These are phyloP conservation scores for Peromyscus polionotus DNA, from an alignment of 2,113 vertebrate genomes.

Conservation along the genomic window DNA sequence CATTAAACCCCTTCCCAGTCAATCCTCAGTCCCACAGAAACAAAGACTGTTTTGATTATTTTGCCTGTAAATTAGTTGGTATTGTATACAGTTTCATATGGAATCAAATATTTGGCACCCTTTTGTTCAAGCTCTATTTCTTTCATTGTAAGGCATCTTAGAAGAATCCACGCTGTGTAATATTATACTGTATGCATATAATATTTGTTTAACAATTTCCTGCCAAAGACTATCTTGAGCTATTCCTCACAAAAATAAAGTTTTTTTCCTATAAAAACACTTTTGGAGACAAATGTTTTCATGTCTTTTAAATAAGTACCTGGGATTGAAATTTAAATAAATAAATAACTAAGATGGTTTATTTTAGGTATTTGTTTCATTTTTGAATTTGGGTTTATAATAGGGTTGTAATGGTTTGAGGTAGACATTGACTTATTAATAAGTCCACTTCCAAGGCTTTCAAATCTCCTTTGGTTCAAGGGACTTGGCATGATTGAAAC, in stretches of 20 bases:
- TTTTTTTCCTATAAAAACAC: background rate
- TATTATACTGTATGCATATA: background rate
- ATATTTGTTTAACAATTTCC: conserved; percentile 11
- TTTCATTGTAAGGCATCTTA: background rate
- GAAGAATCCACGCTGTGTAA: background rate
- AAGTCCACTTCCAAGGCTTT: background rate
- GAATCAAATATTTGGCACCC: background rate
- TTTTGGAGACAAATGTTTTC: background rate
- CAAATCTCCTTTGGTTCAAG: background rate
- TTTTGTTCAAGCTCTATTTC: background rate
- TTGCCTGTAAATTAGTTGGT: background rate
- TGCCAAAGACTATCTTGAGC: background rate
- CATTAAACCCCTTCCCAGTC: background rate
- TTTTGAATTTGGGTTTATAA: background rate
- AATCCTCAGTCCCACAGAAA: background rate
- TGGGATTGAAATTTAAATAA: conserved; percentile 14
- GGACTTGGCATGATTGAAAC: background rate
- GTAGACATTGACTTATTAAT: background rate
- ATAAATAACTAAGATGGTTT: background rate
- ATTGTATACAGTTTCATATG: background rate
- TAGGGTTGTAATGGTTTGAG: background rate
- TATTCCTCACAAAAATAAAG: conserved; percentile 1
- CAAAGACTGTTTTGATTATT: background rate
- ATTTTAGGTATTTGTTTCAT: conserved; percentile 13
- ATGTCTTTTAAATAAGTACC: conserved; percentile 48